Evolutionary conservation across 2,113 vertebrate species (phyloP).

Genomic region (Marmota flaviventris): DNA sequence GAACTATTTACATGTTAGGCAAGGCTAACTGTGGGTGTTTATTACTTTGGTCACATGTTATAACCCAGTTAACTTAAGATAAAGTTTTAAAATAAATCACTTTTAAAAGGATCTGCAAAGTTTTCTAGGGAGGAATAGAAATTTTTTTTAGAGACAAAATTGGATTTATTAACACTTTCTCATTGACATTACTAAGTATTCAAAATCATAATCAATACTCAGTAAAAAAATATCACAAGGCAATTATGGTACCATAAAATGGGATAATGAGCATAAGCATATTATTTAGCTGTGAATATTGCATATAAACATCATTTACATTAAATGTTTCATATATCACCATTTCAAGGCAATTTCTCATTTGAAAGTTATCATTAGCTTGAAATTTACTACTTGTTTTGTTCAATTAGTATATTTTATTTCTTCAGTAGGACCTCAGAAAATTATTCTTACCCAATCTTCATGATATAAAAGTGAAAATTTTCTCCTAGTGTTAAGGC

Average conservation of each 20-base stretch:
- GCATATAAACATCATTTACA: constrained; percentile 51
- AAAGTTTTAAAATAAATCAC: constrained; percentile 16
- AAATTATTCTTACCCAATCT: constrained; percentile 7
- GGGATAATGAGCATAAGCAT: not conserved
- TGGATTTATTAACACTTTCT: constrained; percentile 46
- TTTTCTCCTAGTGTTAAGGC: not conserved
- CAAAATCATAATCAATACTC: constrained; percentile 58
- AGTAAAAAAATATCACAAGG: constrained; percentile 48
- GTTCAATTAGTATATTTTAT: constrained; percentile 52
- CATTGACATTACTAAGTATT: constrained; percentile 54
- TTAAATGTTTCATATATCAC: constrained; percentile 37
- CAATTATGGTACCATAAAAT: constrained; percentile 56
- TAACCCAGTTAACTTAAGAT: not conserved
- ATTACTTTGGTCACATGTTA: constrained; percentile 2
- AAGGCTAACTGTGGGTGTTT: constrained; percentile 11
- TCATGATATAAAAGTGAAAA: constrained; percentile 19
- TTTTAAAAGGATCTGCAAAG: constrained; percentile 29
- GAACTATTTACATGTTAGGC: constrained; percentile 61
- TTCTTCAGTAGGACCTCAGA: constrained; percentile 11
- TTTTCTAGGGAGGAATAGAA: not conserved
- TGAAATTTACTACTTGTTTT: constrained; percentile 58
- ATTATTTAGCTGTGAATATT: constrained; percentile 45
- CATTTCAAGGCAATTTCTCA: constrained; percentile 54
- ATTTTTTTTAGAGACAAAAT: not conserved
- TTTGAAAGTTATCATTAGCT: constrained; percentile 63